A percentile compares a stretch with the other conserved stretches of the same genome.
These are phyloP conservation scores for Umimayanthus chanpuru DNA, from an alignment of 92 coral and sea anemone genomes.

Conservation along the genomic window DNA sequence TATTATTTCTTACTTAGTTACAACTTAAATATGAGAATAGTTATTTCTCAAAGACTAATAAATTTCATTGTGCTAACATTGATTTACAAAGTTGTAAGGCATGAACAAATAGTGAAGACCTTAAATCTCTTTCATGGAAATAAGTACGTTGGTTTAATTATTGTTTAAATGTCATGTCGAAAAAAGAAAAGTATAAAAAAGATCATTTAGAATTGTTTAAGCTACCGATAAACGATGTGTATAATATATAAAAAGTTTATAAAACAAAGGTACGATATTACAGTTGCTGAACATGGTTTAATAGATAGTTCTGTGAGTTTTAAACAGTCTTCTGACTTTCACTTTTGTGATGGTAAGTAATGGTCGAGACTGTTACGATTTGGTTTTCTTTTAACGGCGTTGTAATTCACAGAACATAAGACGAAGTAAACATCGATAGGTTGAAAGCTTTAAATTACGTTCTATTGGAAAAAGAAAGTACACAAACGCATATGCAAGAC, in stretches of 20 bases:
- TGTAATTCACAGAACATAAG: not conserved
- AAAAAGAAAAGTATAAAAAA: no score
- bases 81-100: not conserved
- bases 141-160: not conserved
- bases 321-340: no score
- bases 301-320: no score
- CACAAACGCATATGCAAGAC: not conserved
- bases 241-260: no score
- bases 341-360: no score
- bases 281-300: not conserved
- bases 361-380: no score
- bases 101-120: not conserved
- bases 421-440: not conserved
- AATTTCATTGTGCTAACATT: not conserved
- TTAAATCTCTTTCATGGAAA: not conserved
- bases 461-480: no score
- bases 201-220: no score
- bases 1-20: no score
- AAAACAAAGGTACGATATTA: not conserved
- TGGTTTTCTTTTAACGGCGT: not conserved
- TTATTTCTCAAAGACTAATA: no score
- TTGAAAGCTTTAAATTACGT: not conserved
- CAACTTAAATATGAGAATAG: no score
- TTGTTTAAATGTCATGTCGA: not conserved
- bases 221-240: not conserved